Conservation (phyloP, 2,888 invertebrate genomes). For the Chymomyza caudatula region DNA sequence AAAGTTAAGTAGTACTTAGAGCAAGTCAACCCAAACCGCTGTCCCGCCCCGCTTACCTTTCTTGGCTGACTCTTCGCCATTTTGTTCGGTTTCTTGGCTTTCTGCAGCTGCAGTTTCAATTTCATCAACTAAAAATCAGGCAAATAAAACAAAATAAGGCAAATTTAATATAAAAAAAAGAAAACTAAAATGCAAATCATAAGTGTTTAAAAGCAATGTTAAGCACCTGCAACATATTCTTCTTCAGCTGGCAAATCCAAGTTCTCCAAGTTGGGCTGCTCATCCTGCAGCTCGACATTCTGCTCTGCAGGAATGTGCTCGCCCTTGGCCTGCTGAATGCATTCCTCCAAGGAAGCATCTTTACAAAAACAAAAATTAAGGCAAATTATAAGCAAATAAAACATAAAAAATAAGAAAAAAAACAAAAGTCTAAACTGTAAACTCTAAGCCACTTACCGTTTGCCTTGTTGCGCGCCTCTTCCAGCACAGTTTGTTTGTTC, state of each 20-base stretch:
- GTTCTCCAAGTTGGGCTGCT: slow-evolving; percentile 65
- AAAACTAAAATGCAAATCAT: slow-evolving; percentile 39
- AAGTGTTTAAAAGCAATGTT: slow-evolving; percentile 24
- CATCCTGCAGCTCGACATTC: slow-evolving; percentile 75
- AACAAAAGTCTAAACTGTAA: neutral
- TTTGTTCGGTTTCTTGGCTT: slow-evolving; percentile 51
- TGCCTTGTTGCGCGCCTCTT: slow-evolving; percentile 92
- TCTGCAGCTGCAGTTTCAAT: slow-evolving; percentile 55
- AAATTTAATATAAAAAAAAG: slow-evolving; percentile 35
- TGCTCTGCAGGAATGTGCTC: slow-evolving; percentile 78
- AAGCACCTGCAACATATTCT: slow-evolving; percentile 62
- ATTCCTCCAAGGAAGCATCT: slow-evolving; percentile 83
- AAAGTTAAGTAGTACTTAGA: slow-evolving; percentile 43
- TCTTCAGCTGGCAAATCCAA: slow-evolving; percentile 51
- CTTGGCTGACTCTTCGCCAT: slow-evolving; percentile 53
- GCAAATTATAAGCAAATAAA: slow-evolving; percentile 32
- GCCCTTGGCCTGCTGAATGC: slow-evolving; percentile 81
- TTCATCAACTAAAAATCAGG: slow-evolving; percentile 57
- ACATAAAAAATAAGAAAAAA: slow-evolving; percentile 20
- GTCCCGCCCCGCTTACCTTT: slow-evolving; percentile 70
- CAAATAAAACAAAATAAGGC: slow-evolving; percentile 32
- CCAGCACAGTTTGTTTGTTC: slow-evolving; percentile 93
- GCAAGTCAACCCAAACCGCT: neutral
- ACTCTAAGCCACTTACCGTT: slow-evolving; percentile 83
- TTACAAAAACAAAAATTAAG: slow-evolving; percentile 40